Evolutionary conservation across 2,797 vertebrate species (phyloP).

Genomic region (Knipowitschia caucasica): DNA sequence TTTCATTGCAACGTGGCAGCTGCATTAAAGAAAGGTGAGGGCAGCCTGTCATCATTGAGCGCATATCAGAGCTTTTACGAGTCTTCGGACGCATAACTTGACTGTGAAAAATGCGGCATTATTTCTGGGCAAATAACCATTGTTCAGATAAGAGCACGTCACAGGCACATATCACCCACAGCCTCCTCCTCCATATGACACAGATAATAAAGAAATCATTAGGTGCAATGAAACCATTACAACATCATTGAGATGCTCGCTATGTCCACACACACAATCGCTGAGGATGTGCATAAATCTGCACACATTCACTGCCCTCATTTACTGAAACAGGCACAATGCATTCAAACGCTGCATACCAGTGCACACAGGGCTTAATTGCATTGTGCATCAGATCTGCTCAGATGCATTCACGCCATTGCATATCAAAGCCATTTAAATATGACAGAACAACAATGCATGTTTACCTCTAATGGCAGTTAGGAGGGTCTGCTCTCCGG

Average conservation of each 20-base stretch:
- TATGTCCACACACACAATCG: slow-evolving; percentile 15
- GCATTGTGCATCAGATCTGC: slow-evolving; percentile 11
- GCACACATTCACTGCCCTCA: slow-evolving; percentile 6
- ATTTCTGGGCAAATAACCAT: slow-evolving; percentile 15
- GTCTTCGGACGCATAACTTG: slow-evolving; percentile 51
- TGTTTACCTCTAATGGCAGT: slow-evolving; percentile 63
- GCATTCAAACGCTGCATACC: neutral
- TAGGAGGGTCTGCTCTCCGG: slow-evolving; percentile 50
- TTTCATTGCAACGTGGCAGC: slow-evolving; percentile 18
- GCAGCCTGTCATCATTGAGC: slow-evolving; percentile 42
- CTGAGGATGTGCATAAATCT: slow-evolving; percentile 21
- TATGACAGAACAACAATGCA: slow-evolving; percentile 17
- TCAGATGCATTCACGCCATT: slow-evolving; percentile 20
- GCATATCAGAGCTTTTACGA: slow-evolving; percentile 47
- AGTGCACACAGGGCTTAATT: neutral
- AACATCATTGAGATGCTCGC: slow-evolving; percentile 19
- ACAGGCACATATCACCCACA: neutral
- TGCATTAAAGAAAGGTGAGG: slow-evolving; percentile 43
- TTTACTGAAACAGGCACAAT: slow-evolving; percentile 20
- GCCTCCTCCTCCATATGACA: neutral
- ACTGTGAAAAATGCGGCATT: slow-evolving; percentile 43
- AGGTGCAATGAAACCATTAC: slow-evolving; percentile 25
- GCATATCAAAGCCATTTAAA: slow-evolving; percentile 28
- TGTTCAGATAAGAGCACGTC: slow-evolving; percentile 3
- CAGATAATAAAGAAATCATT: slow-evolving; percentile 10